phyloP scores from a whole-genome alignment of 2,888 invertebrate species.

The Pandemis corylana region DNA sequence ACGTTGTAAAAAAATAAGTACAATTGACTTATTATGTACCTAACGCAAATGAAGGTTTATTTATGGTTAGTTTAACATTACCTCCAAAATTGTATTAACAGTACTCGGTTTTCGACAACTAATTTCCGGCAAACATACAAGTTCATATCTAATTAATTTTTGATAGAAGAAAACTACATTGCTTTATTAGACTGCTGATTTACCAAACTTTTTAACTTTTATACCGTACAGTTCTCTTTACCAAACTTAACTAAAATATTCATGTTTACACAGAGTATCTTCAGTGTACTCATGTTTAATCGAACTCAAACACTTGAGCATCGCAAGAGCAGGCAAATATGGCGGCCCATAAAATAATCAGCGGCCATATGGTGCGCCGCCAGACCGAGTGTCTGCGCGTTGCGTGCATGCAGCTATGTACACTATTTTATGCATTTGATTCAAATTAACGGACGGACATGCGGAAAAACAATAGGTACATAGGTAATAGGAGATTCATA shows the following conservation, averaged over 20 bases:
- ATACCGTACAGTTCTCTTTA: neutral
- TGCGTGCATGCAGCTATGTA: conserved; percentile 49
- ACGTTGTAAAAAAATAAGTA: neutral
- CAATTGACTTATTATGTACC: neutral
- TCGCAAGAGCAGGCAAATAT: conserved; percentile 60
- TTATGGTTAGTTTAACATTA: neutral
- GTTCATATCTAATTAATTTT: too few species aligned
- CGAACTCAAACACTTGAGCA: conserved; percentile 47
- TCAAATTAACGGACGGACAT: conserved; percentile 31
- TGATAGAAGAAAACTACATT: too few species aligned
- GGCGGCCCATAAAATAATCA: conserved; percentile 48
- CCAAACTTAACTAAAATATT: neutral
- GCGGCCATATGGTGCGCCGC: conserved; percentile 45
- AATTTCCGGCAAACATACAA: too few species aligned
- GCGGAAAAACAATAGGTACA: conserved; percentile 29
- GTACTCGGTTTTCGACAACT: too few species aligned
- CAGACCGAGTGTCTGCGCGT: conserved; percentile 75
- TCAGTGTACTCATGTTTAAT: conserved; percentile 7
- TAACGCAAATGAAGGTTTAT: neutral
- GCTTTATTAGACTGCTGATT: neutral
- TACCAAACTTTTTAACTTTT: neutral
- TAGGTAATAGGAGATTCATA: conserved; percentile 2
- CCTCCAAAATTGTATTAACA: too few species aligned
- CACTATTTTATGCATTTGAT: conserved; percentile 42
- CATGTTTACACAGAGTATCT: neutral